Evolutionary conservation across 1,140 invertebrate species (phyloP), one percentile per base, ranked within the genome.

Genomic region (Araneus ventricosus): DNA sequence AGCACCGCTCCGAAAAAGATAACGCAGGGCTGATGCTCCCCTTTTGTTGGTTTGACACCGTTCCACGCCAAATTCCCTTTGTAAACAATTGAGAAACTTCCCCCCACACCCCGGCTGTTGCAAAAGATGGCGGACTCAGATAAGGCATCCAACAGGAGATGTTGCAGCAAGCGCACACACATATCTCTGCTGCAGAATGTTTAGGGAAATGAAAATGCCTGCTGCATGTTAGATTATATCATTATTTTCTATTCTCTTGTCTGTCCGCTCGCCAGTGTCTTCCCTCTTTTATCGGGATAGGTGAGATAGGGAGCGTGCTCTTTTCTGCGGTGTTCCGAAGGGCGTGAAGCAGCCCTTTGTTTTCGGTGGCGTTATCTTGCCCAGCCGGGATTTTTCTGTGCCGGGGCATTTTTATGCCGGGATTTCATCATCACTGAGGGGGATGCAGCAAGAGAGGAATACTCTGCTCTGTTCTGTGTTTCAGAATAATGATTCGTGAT

Each of bases 151-250:
- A 22, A 52, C 45, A 52, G 10, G 70, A 75, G 70, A 75, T 75
- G 70, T 34, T 75, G 70, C 34, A 34, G 70, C 70, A 67, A 14
- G 27, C 27, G 10, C 24, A n/a, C 45, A 52, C 63, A 27, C n/a
- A 27, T 67, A 67, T 67, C 63, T 67, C 27, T 30, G n/a, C 63
- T 67, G 63, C 63, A 59, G 37, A 34, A 88, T 88, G 86, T 88
- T 88, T 88, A 88, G 86, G 86, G 61, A 88, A 88, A 88, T 88
- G 86, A 88, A 88, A 88, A 88, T 70, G 86, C 61, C 86, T n/a
- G 86, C 59, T 10, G 27, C 20, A n/a, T 59, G 37, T 41, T 88
- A 70, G 30, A 88, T 67, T 70, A 30, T 88, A 27, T 63, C 45
- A 82, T 88, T 88, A 67, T 67, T 88, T 67, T 88, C 34, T 3